Evolutionary conservation across 2,113 vertebrate species (phyloP), one percentile per base, ranked within the genome.

Genomic region (Apodemus sylvaticus): DNA sequence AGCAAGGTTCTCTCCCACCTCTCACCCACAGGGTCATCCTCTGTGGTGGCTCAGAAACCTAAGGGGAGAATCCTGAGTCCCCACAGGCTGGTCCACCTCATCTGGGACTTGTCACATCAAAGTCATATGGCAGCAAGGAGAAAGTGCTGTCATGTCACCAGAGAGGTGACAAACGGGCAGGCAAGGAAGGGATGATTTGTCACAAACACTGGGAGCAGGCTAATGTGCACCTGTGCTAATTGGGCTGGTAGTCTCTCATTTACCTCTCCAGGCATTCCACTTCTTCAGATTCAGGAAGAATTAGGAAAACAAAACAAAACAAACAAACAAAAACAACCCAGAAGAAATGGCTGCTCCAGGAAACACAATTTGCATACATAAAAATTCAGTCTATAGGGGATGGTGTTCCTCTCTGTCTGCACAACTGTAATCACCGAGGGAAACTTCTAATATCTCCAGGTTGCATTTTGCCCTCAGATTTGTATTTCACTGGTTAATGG

Each of bases 291-390:
- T 95, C 91, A 88, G 51, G 74, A 86, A 60, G 20, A 74, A 74
- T 12, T 74, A 42, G n/a, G 6, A 39, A 22, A 4, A 51, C 5
- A 31, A 4, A 42, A 5, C n/a, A 3, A 48, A 48, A 48, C 45
- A 48, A 48, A 48, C 45, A 42, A 53, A 19, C n/a, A 45, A 48
- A 3, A 20, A 48, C 34, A 70, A 45, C 74, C 53, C 16, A 29
- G 81, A 76, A 95, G 88, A 82, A 90, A 62, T 29, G 51, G 74
- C 87, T 16, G 68, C 60, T 91, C 82, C 76, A 77, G 82, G 82
- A 93, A 91, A 94, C 60, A 91, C 26, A 68, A 45, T 91, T 91
- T 95, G 70, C 83, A 94, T 88, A 58, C 62, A 83, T 85, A 82
- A 91, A 91, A 91, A 58, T 78, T 89, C 96, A 73, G 76, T 55